Evolutionary conservation across 2,888 invertebrate species (phyloP), one percentile per base, ranked within the genome.

Genomic region (Yponomeuta malinellus): DNA sequence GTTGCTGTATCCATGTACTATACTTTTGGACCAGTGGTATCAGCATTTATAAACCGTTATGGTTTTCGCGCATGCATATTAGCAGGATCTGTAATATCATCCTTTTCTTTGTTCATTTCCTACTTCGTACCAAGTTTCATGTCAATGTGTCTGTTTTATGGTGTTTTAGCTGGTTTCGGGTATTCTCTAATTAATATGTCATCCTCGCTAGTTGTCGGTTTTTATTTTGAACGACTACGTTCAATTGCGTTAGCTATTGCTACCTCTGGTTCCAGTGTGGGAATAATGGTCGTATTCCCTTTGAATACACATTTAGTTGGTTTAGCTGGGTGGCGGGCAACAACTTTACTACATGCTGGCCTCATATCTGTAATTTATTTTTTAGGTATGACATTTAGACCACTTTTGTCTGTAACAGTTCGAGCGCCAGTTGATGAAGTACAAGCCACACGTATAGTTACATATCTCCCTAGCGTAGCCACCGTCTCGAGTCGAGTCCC

Each of bases 11-110:
- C 89, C 64, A 73, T 91, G 72, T 92, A 91, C 76, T 88, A 85
- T 72, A 75, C 84, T 31, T 81, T 76, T 65, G 85, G 86, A 0
- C 91, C 91, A 48, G 70, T 92, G 52, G 84, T 82, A 23, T 89
- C 91, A 37, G 90, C 90, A 37, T 82, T 88, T 72, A 88, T 91
- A 67, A 92, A 92, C 74, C 82, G 90, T 69, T 90, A 85, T 79
- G 91, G 91, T 71, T 92, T 92, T 76, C 80, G 91, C 74, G 83
- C 86, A 12, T 83, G 87, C 76, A 77, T 78, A 43, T 90, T 92
- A 90, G 77, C 79, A 63, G 91, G 91, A 69, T 84, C 89, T 71
- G 75, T 88, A 10, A 75, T 88, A 71, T 81, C 83, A 77, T 78
- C 85, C 6, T 77, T 83, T 73, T 78, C 85, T 65, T 77, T 88